Conservation (phyloP, 2,797 vertebrate species). For the Hypotaenidia philippensis region DNA sequence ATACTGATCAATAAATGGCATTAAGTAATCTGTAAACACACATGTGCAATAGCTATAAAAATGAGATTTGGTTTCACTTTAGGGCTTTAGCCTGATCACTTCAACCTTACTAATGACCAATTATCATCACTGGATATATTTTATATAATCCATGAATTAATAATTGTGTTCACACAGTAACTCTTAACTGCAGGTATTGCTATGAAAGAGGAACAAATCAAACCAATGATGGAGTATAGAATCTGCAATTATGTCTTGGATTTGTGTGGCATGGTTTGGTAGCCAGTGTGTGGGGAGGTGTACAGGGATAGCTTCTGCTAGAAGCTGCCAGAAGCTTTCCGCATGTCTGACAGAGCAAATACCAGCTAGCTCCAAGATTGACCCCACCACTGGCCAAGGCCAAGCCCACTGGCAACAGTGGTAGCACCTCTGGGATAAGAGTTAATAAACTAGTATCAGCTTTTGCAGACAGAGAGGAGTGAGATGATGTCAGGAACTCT, state of each 20-base stretch:
- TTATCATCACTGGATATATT: not conserved
- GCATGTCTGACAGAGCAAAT: too few species aligned
- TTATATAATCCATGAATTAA: not conserved
- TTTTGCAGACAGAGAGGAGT: too few species aligned
- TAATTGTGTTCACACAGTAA: not conserved
- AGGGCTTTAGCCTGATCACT: not conserved
- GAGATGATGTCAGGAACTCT: too few species aligned
- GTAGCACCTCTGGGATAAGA: too few species aligned
- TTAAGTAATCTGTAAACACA: not conserved
- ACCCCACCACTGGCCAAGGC: too few species aligned
- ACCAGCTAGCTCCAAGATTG: too few species aligned
- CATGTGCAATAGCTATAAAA: not conserved
- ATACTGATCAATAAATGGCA: not conserved
- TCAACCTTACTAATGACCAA: not conserved
- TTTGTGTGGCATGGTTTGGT: too few species aligned
- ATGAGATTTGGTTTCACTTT: not conserved
- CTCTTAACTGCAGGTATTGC: not conserved
- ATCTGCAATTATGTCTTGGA: not conserved
- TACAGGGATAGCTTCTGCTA: too few species aligned
- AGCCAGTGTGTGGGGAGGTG: too few species aligned
- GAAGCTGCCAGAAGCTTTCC: too few species aligned
- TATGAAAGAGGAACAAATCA: not conserved
- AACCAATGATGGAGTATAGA: rapidly evolving
- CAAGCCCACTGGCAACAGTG: too few species aligned
- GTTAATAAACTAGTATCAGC: too few species aligned